A percentile compares a stretch with the other conserved stretches of the same genome.
Evolutionary conservation across 1,140 invertebrate species (phyloP).

Genomic region (Drosophila micromelanica): DNA sequence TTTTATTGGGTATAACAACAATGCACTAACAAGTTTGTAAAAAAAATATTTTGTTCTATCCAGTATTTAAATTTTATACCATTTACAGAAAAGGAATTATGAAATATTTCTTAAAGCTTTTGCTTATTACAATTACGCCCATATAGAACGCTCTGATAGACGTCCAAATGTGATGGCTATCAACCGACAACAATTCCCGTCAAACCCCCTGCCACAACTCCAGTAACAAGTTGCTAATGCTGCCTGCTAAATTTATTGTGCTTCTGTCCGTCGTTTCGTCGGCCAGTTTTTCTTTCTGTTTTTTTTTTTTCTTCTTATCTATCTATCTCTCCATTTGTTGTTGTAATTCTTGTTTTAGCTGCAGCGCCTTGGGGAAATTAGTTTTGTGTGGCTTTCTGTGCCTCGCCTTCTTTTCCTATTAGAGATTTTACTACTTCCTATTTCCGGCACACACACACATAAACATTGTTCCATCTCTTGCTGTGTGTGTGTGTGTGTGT

Average conservation of each 20-base stretch:
- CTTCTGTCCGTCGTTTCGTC: conserved; percentile 32
- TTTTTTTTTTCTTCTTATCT: neutral
- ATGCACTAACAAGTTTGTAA: too few species aligned
- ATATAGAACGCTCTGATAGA: conserved; percentile 19
- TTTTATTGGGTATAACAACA: too few species aligned
- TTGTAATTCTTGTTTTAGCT: conserved; percentile 56
- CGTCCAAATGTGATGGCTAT: conserved; percentile 11
- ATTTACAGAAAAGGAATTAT: neutral
- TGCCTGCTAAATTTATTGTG: conserved; percentile 68
- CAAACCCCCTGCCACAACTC: conserved; percentile 16
- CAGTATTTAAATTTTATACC: too few species aligned
- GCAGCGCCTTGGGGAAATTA: conserved; percentile 80
- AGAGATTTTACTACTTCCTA: conserved; percentile 79
- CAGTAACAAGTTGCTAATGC: conserved; percentile 59
- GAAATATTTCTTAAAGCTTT: conserved; percentile 6
- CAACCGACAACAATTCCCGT: neutral
- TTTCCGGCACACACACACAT: conserved; percentile 41
- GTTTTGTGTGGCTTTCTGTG: conserved; percentile 71
- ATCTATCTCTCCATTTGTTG: conserved; percentile 4
- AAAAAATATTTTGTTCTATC: too few species aligned
- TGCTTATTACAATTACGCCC: conserved; percentile 12
- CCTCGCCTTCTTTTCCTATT: conserved; percentile 75
- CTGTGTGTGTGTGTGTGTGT: conserved; percentile 30
- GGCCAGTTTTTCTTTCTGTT: conserved; percentile 25
- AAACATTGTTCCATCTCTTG: conserved; percentile 28